Evolutionary conservation across 2,888 invertebrate genomes (phyloP), one percentile per base, ranked within the genome.

Genomic region (Teleiodes luculella): DNA sequence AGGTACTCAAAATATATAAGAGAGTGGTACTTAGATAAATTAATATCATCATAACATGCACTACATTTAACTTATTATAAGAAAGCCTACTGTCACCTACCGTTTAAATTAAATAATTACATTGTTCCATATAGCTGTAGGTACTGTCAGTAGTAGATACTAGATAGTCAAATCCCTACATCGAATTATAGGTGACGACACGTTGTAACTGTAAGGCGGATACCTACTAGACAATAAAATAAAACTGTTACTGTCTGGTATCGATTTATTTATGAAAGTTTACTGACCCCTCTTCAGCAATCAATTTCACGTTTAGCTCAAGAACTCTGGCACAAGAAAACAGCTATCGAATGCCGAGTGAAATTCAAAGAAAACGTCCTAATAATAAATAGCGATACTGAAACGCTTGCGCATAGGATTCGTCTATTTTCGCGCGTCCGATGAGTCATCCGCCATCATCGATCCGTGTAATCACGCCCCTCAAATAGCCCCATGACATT

Each of bases 391-490:
- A 30, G 35, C 31, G 31, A 46, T 28, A 28, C 61, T 53, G 61
- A 55, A 54, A 64, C 65, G 63, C 63, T 64, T 67, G 72, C 69
- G 73, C 69, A 62, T 43, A 1, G n/a, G 43, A 28, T 43, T 43
- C 24, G 24, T 43, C 43, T 46, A 31, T 46, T 46, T 46, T 46
- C 46, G 58, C 62, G 62, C 68, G 70, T 61, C 64, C 60, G 66
- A 64, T 83, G 83, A 83, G 65, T 83, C 83, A 83, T 7, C 68
- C 68, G 71, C 74, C 77, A 80, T 74, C 77, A 80, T 79, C 79
- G 80, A 82, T 80, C 76, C 59, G 61, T 72, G 75, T 73, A 76
- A 74, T 80, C 76, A 77, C 74, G 74, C 74, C 72, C 61, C 64
- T 52, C 60, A 76, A 80, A 81, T 80, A 80, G 64, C 70, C 58